Evolutionary conservation across 2,113 vertebrate genomes (phyloP).

Genomic region (Patagioenas fasciata): DNA sequence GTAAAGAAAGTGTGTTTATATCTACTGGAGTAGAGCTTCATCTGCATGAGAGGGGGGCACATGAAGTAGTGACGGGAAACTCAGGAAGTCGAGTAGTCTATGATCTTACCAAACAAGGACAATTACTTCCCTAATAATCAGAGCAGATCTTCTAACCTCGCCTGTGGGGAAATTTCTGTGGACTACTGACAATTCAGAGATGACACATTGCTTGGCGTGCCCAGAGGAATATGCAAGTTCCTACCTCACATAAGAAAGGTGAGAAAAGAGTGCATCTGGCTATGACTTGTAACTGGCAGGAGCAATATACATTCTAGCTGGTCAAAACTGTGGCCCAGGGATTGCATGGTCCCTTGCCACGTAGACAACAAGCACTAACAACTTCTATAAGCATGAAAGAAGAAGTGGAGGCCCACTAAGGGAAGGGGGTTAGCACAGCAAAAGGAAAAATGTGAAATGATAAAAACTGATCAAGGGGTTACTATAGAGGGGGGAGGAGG

Average conservation of each 20-base stretch:
- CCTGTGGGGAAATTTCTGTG: neutral
- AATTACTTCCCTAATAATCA: neutral
- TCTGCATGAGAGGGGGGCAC: too few species aligned
- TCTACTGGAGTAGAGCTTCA: neutral
- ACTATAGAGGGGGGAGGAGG: neutral
- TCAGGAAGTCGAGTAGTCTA: neutral
- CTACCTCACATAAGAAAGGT: neutral
- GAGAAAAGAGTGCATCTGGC: neutral
- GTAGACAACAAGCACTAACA: neutral
- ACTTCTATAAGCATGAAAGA: neutral
- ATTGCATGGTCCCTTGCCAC: neutral
- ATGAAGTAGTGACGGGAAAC: neutral
- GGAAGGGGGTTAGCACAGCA: fast-evolving
- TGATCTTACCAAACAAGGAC: neutral
- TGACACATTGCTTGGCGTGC: neutral
- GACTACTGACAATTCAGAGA: neutral
- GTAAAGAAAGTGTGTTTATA: neutral
- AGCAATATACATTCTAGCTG: neutral
- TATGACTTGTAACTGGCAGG: neutral
- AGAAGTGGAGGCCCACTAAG: neutral
- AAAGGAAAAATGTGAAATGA: neutral
- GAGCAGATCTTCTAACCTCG: neutral
- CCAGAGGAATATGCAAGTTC: neutral
- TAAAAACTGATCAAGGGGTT: neutral
- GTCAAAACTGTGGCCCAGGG: neutral